Evolutionary conservation across 1,140 invertebrate genomes (phyloP), one percentile per base, ranked within the genome.

Genomic region (Saccostrea cuccullata): DNA sequence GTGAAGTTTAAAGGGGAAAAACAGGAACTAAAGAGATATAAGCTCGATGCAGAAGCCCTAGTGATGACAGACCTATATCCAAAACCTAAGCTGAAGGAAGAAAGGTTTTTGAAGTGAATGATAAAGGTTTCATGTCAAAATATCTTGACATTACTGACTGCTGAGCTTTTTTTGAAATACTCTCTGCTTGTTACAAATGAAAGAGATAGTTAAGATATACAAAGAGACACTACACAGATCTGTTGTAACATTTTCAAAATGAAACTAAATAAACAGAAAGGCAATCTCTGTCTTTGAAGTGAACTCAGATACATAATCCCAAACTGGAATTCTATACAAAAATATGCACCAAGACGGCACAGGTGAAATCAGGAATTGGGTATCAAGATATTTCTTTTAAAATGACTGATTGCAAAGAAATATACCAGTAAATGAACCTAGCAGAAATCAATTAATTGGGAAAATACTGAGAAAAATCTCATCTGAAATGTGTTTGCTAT

Each of bases 101-200:
- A 36, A 36, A 36, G 13, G 30, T 77, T 77, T 77, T 77, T 77
- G 70, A 77, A 77, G 70, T 77, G 70, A 15, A 30, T 36, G 70
- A 77, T 77, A 77, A 77, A 77, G 70, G 70, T 77, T 30, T 77
- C 70, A 77, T 77, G 70, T 77, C 70, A 77, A 77, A 77, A 77
- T 77, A 77, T 77, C 70, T 77, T 77, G 70, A 77, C 70, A 77
- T 77, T 77, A 77, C 70, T 30, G 70, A 77, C 26, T 77, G 70
- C 26, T 12, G 70, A 77, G 30, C 26, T 36, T 77, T 77, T 26
- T 77, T 30, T 26, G 70, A 77, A 77, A 77, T 77, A 11, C 70
- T 77, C 30, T 30, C 13, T 36, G 30, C 30, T 77, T 12, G 70
- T 30, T 77, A 77, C 70, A 77, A 77, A 30, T 77, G 70, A 77